Conservation (phyloP, 1,140 invertebrate species). For the Rhopalosiphum maidis region DNA sequence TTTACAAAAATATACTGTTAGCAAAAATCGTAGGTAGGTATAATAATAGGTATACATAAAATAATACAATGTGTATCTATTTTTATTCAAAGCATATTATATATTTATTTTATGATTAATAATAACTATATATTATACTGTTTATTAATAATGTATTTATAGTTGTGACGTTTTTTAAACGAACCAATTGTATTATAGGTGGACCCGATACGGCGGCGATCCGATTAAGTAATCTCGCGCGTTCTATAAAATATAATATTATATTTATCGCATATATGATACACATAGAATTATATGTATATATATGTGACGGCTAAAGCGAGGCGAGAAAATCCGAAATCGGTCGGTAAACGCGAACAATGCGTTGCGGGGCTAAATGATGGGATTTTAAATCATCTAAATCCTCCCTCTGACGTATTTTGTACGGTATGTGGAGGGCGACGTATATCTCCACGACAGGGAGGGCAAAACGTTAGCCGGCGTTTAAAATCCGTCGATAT, state of each 20-base stretch:
- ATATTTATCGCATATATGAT: background rate
- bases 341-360: constrained; percentile 41
- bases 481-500: constrained; percentile 53
- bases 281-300: background rate
- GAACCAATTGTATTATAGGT: no score
- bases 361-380: background rate
- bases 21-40: background rate
- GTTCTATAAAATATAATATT: background rate
- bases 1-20: background rate
- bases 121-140: background rate
- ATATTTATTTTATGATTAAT: background rate
- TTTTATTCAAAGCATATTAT: no score
- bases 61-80: no score
- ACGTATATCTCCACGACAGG: background rate
- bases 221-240: no score
- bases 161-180: no score
- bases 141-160: no score
- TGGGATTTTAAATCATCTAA: constrained; percentile 36
- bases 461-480: constrained; percentile 21
- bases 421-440: background rate
- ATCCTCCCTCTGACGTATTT: background rate
- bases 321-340: constrained; percentile 2
- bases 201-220: no score
- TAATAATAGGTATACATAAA: no score
- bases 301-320: background rate